Percentiles rank a stretch among this genome's conserved stretches.
phyloP scores from a whole-genome alignment of 2,113 vertebrate genomes.

The Tichodroma muraria region DNA sequence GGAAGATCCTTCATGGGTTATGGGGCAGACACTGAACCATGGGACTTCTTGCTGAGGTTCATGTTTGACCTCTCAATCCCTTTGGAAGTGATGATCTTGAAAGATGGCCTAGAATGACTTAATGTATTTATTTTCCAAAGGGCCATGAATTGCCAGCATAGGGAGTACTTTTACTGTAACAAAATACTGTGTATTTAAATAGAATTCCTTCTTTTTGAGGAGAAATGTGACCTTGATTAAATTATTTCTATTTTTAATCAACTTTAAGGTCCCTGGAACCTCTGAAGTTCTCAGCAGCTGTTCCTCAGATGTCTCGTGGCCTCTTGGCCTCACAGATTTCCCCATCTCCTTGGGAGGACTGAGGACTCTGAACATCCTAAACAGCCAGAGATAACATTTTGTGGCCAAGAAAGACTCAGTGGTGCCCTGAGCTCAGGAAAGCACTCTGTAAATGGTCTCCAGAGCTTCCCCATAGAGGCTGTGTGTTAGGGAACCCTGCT shows the following conservation, averaged over 20 bases:
- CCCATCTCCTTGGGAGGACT: not conserved
- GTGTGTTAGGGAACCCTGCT: not conserved
- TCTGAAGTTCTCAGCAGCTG: constrained; percentile 46
- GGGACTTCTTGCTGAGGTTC: not conserved
- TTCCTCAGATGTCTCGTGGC: constrained; percentile 43
- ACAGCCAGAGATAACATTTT: not conserved
- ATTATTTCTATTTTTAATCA: constrained; percentile 55
- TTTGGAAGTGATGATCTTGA: not conserved
- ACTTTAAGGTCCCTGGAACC: constrained; percentile 24
- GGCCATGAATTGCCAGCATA: not conserved
- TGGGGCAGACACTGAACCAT: not conserved
- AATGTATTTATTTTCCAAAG: not conserved
- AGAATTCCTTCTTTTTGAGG: not conserved
- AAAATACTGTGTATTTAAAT: constrained; percentile 16
- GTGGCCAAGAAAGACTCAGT: not conserved
- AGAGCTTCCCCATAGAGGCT: not conserved
- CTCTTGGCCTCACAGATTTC: constrained; percentile 21
- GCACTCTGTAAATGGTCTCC: not conserved
- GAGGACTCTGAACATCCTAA: not conserved
- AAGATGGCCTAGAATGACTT: not conserved
- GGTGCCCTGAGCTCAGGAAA: not conserved
- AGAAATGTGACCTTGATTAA: constrained; percentile 47
- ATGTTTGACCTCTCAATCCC: not conserved
- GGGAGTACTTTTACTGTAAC: not conserved
- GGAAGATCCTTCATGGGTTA: not conserved